These are phyloP conservation scores for Microcebus ravelobensis DNA, from an alignment of 2,113 vertebrate genomes.

Conservation along the genomic window DNA sequence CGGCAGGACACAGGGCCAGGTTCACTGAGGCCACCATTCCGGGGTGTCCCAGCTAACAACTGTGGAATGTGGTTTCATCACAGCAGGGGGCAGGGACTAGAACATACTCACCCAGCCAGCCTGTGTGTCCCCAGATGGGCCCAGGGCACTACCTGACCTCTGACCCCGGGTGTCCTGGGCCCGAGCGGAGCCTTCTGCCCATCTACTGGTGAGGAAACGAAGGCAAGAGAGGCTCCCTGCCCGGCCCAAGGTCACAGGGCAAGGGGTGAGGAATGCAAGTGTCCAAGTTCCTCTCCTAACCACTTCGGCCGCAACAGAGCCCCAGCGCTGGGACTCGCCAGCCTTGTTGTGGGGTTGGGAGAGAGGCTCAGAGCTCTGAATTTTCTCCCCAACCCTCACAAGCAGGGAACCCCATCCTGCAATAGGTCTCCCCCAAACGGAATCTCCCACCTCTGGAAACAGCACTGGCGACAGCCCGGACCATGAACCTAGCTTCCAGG, in stretches of 20 bases:
- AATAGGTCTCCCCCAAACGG: neutral
- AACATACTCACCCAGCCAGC: neutral
- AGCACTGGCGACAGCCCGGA: neutral
- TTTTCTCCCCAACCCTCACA: neutral
- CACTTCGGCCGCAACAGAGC: neutral
- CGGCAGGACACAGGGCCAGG: neutral
- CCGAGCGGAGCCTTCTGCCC: neutral
- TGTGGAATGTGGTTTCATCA: neutral
- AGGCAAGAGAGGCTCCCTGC: neutral
- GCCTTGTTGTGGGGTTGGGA: fast-evolving
- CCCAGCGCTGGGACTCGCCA: neutral
- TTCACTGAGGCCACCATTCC: fast-evolving
- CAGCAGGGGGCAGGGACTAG: neutral
- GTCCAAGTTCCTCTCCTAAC: neutral
- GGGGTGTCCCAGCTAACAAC: neutral
- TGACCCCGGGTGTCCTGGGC: neutral
- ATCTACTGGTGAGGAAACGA: neutral
- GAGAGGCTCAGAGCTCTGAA: neutral
- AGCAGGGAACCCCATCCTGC: neutral
- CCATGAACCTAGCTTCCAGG: neutral
- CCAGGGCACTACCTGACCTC: neutral
- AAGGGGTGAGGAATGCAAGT: neutral
- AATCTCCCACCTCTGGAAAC: neutral
- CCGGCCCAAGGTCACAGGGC: conserved; percentile 45
- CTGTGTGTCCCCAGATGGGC: neutral